Base-by-base conservation (phyloP, 2,888 invertebrate genomes). In the Catocala sponsa region DNA sequence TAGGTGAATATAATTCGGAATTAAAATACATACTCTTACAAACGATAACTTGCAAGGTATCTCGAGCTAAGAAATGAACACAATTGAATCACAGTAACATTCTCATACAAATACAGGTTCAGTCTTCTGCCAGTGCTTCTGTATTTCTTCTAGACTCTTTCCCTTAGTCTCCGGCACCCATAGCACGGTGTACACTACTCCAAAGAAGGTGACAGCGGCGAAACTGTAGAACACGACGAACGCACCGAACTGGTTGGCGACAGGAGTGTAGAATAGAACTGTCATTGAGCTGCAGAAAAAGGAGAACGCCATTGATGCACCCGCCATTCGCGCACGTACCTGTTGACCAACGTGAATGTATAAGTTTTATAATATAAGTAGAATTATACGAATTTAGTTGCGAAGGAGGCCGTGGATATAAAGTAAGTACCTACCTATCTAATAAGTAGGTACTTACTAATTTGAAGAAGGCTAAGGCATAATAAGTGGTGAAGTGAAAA, bases 81-180 rank as follows among this genome's bases (percentile, higher is more conserved):
- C 12, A 33, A 2, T 5, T 4, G 38, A 44, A 12, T 49, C 46
- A 32, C 49, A 49, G 15, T 32, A 6, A 2, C 9, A 6, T 50
- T 50, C 13, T 80, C 68, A 89, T 4, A 89, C 88, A 66, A 81
- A 84, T 10, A 78, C 83, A 2, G 89, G 87, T 43, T 82, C 81
- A 38, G 71, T 74, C 61, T 82, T 81, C 55, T 83, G 83, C 91
- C 91, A 91, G 68, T 81, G 85, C 49, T 71, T 78, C 33, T 86
- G 83, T 53, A 94, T 94, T 13, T 89, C 80, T 32, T 89, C 83
- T 46, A 95, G 78, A 38, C 83, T 87, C 73, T 91, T 92, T 1
- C 93, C 94, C 60, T 90, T 94, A 0, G 95, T 95, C 78, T 95
- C 95, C 0, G 95, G 95, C 1, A 95, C 91, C 72, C 85, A 90